Base-by-base conservation (phyloP, 64 coral and sea anemone genomes). In the Actinia tenebrosa region DNA sequence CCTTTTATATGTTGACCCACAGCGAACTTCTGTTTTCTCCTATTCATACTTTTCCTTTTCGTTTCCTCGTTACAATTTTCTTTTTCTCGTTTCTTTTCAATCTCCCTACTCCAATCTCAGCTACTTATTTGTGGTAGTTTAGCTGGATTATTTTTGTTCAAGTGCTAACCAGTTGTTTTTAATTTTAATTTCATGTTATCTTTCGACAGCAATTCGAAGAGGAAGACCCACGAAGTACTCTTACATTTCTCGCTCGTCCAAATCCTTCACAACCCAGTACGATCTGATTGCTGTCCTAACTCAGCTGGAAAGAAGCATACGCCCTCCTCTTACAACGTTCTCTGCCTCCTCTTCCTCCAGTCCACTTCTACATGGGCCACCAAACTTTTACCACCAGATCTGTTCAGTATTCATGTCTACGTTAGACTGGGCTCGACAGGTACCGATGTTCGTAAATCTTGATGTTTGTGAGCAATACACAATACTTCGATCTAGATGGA, bases 221-320 rank as follows among this genome's bases (percentile, higher is more conserved):
- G 93, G 93, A 43, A 59, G 93, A 53, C 93, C 93, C 56, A 90
- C 93, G 26, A 94, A 94, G 75, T 91, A 91, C 25, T 91, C 89
- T 1, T 94, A 94, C 47, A 59, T 83, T 23, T 91, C 89, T 53
- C 91, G 93, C 82, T 87, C 93, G 7, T 88, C 68, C 6, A 94
- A 94, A 61, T 87, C 68, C 5, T 79, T 84, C 45, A 68, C 68
- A 45, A 79, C 93, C 2, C 93, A 91, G 16, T 84, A 91, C 45
- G 86, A 87, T 44, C 53, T 94, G 2, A 87, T 87, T 45, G 47
- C 89, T 7, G 75, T 91, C 1, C 86, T 94, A 18, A 86, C 89
- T 20, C 86, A 94, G 46, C 61, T 91, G 22, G 93, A 94, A 91
- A 47, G 88, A 84, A 79, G 56, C 80, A 26, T 79, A 44, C 16